Evolutionary conservation across 1,140 invertebrate genomes (phyloP), one percentile per base, ranked within the genome.

Genomic region (Zaprionus tsacasi): DNA sequence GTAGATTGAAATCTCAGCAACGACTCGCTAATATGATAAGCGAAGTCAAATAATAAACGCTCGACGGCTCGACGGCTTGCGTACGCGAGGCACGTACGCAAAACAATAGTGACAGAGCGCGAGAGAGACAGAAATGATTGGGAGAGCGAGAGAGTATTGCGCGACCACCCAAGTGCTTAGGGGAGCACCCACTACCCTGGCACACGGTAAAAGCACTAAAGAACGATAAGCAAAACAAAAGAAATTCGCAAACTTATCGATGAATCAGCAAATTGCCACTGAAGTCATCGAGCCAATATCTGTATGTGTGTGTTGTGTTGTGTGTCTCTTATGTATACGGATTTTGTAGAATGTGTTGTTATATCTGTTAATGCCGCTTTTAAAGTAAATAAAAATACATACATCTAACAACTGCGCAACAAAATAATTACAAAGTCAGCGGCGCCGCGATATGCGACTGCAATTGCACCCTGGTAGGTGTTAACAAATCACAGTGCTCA

Each of bases 381-480:
- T 71, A 70, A 76, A 71, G 60, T 66, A 71, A 60, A 76, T 45
- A 40, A 58, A 58, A 55, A 67, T 52, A 38, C 30, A 68, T 30
- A 21, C 45, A 50, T 50, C 43, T 63, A 76, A 17, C 45, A 72
- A 87, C 82, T 88, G 80, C 83, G 82, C 82, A 87, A 78, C 77
- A 73, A 73, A 82, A 78, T 77, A 87, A 87, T 87, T 87, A 82
- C 77, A 88, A 77, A 77, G 76, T 71, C 66, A 83, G 71, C 76
- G 71, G 59, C 63, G 58, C 58, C 60, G 43, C 60, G 33, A 69
- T 79, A 67, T 83, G 61, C 69, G 78, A 85, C 56, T 85, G 78
- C 67, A 77, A 58, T 65, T 61, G 33, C 35, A 43, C 38, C 38
- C 57, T 52, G 10, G 33, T 33, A 52, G 68, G 74, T 70, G 82